Evolutionary conservation across 2,113 vertebrate species (phyloP).

Genomic region (Puma concolor): DNA sequence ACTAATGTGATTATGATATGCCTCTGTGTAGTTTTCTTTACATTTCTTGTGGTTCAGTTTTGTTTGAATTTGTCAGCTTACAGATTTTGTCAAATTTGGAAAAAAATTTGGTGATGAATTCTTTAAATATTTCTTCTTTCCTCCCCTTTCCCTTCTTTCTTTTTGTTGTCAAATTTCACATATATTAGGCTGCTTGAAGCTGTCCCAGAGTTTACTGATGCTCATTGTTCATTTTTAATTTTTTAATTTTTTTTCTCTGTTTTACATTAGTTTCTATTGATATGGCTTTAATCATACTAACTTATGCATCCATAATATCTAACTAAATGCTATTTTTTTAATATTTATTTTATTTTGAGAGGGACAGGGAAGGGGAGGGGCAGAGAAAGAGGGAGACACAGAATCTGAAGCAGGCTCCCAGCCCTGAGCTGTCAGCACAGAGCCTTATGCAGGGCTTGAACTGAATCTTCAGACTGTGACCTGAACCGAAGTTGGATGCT

Average conservation of each 20-base stretch:
- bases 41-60: background rate
- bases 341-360: no score
- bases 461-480: no score
- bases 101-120: background rate
- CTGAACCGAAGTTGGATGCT: no score
- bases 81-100: background rate
- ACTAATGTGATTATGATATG: background rate
- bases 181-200: background rate
- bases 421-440: no score
- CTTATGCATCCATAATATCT: background rate
- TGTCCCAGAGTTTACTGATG: background rate
- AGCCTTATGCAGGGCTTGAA: no score
- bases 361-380: no score
- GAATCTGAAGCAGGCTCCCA: no score
- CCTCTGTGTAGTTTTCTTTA: background rate
- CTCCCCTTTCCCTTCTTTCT: background rate
- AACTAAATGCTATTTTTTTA: background rate
- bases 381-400: no score
- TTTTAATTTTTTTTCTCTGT: background rate
- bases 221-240: background rate
- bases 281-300: background rate
- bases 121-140: background rate
- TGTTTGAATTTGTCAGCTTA: background rate
- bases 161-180: background rate
- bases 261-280: background rate